Evolutionary conservation across 2,113 vertebrate genomes (phyloP).

Genomic region (Turnix velox): DNA sequence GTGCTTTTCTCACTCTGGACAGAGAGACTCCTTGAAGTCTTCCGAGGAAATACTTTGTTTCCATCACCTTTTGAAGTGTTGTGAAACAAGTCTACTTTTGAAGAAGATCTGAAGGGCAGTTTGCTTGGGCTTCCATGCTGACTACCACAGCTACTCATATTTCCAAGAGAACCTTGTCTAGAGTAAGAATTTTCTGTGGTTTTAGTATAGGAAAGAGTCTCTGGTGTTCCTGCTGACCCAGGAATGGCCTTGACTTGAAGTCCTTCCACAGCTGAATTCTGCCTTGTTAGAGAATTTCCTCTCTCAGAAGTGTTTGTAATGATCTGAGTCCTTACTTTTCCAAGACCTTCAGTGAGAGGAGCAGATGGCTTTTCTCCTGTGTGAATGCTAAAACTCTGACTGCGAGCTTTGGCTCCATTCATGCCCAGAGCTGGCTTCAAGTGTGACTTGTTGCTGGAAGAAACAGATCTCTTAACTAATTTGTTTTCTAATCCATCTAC

Average conservation of each 20-base stretch:
- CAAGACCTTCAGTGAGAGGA: conserved; percentile 65
- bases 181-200: conserved; percentile 33
- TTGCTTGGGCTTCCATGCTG: conserved; percentile 76
- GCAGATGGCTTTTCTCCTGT: conserved; percentile 78
- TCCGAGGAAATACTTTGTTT: conserved; percentile 56
- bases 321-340: conserved; percentile 87
- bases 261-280: conserved; percentile 76
- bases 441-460: conserved; percentile 81
- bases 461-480: conserved; percentile 80
- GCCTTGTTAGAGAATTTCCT: conserved; percentile 83
- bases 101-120: conserved; percentile 63
- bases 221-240: neutral
- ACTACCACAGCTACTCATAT: conserved; percentile 59
- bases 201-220: conserved; percentile 50
- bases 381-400: conserved; percentile 88
- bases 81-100: conserved; percentile 60
- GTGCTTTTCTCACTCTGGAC: conserved; percentile 44
- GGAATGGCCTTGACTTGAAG: conserved; percentile 65
- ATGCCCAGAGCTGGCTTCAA: conserved; percentile 89
- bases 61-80: conserved; percentile 37
- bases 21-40: conserved; percentile 43
- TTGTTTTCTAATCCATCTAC: conserved; percentile 73
- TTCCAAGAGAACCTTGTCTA: conserved; percentile 72
- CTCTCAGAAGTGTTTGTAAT: conserved; percentile 90
- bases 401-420: conserved; percentile 92